These are phyloP conservation scores for Erebia ligea DNA, from an alignment of 2,888 invertebrate species.

Conservation along the genomic window DNA sequence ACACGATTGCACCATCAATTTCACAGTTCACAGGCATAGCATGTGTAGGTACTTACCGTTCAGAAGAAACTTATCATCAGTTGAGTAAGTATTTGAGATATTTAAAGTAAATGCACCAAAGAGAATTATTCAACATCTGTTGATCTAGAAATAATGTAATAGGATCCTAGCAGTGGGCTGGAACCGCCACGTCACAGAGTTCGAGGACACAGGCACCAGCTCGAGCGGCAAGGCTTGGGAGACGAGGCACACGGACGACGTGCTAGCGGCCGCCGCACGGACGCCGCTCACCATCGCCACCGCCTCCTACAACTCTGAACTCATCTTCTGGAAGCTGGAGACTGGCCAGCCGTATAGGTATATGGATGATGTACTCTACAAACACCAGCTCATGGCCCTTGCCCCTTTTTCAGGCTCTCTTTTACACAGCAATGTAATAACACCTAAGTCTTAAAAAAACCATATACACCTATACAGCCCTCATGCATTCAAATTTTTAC, in stretches of 20 bases:
- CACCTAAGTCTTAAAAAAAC: too few relatives aligned
- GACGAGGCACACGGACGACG: conserved; percentile 88
- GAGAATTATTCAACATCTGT: neutral
- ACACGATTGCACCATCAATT: too few relatives aligned
- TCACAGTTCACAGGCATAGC: too few relatives aligned
- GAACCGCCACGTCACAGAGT: conserved; percentile 89
- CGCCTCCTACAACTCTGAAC: conserved; percentile 89
- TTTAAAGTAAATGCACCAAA: neutral
- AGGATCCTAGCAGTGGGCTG: conserved; percentile 91
- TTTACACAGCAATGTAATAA: too few relatives aligned
- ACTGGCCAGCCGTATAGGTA: conserved; percentile 89
- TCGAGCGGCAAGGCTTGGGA: conserved; percentile 87
- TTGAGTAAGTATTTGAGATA: neutral
- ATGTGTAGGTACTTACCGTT: too few relatives aligned
- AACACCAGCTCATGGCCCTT: too few relatives aligned
- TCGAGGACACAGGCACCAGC: conserved; percentile 74
- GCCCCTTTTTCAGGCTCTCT: too few relatives aligned
- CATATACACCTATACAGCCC: too few relatives aligned
- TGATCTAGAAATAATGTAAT: neutral
- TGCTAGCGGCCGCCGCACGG: conserved; percentile 87
- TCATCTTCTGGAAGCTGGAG: conserved; percentile 92
- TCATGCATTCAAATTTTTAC: too few relatives aligned
- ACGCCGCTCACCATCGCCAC: conserved; percentile 88
- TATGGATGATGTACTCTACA: too few relatives aligned
- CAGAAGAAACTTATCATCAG: too few relatives aligned